phyloP scores from a whole-genome alignment of 2,888 invertebrate genomes.

The Apodemia hepburni region DNA sequence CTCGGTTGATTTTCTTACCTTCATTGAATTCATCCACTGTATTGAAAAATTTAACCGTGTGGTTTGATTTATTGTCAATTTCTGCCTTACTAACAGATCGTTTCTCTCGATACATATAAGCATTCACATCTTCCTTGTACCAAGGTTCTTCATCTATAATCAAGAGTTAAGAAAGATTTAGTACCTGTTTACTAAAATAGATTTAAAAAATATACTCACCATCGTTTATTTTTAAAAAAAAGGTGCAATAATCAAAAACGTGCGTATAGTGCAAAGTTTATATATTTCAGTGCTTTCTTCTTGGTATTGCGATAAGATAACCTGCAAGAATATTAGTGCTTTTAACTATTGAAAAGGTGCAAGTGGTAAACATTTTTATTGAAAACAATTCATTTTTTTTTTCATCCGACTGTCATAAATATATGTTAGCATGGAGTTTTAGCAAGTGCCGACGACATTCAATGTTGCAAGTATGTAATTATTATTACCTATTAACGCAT shows the following conservation, averaged over 20 bases:
- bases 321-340: constrained; percentile 47
- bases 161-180: constrained; percentile 17
- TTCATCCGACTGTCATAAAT: no score
- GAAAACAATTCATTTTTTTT: no score
- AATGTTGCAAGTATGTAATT: not conserved
- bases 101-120: constrained; percentile 36
- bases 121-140: constrained; percentile 33
- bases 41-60: constrained; percentile 50
- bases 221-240: not conserved
- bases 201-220: constrained; percentile 21
- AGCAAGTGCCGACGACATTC: no score
- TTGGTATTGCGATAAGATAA: constrained; percentile 56
- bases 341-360: no score
- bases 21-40: constrained; percentile 52
- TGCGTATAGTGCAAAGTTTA: constrained; percentile 49
- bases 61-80: constrained; percentile 38
- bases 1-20: constrained; percentile 24
- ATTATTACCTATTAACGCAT: not conserved
- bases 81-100: constrained; percentile 44
- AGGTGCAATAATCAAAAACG: constrained; percentile 30
- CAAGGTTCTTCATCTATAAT: constrained; percentile 30
- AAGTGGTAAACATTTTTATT: no score
- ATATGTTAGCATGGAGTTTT: no score
- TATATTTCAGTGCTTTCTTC: constrained; percentile 41
- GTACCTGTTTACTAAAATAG: not conserved